phyloP scores from a whole-genome alignment of 2,888 invertebrate genomes.

The Melanostoma mellinum region DNA sequence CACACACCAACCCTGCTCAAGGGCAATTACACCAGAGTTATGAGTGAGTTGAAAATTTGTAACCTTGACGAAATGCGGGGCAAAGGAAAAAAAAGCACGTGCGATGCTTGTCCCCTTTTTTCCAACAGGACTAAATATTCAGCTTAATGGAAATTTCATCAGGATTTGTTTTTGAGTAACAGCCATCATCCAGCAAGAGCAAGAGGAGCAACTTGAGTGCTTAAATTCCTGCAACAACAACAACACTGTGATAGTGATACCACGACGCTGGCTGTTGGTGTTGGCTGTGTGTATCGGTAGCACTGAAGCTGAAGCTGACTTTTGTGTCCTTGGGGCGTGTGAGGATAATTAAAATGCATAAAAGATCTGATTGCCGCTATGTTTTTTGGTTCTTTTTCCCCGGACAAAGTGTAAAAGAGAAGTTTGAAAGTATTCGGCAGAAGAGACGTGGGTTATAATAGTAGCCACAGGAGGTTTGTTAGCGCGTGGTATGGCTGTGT shows the following conservation, averaged over 20 bases:
- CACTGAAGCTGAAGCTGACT: background rate
- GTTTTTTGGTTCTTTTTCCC: slow-evolving; percentile 26
- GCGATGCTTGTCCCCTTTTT: slow-evolving; percentile 1
- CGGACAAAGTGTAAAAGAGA: slow-evolving; percentile 40
- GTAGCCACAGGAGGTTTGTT: background rate
- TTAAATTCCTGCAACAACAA: slow-evolving; percentile 37
- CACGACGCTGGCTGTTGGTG: slow-evolving; percentile 26
- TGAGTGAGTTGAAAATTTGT: slow-evolving; percentile 64
- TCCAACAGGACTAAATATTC: slow-evolving; percentile 44
- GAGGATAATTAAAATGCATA: slow-evolving; percentile 68
- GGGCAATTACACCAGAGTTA: slow-evolving; percentile 58
- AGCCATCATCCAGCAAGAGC: slow-evolving; percentile 11
- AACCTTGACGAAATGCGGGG: slow-evolving; percentile 32
- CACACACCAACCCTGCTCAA: slow-evolving; percentile 8
- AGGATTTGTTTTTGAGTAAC: slow-evolving; percentile 46
- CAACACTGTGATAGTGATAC: slow-evolving; percentile 46
- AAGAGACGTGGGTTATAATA: slow-evolving; percentile 20
- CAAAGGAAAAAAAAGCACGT: background rate
- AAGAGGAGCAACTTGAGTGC: background rate
- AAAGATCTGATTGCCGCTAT: slow-evolving; percentile 62
- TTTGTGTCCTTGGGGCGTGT: slow-evolving; percentile 44
- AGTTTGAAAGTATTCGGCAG: background rate
- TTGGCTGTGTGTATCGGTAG: background rate
- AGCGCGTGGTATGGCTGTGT: background rate
- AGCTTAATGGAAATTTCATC: slow-evolving; percentile 59